Base-by-base conservation (phyloP, 2,113 vertebrate species). In the Hirundichthys speculiger region DNA sequence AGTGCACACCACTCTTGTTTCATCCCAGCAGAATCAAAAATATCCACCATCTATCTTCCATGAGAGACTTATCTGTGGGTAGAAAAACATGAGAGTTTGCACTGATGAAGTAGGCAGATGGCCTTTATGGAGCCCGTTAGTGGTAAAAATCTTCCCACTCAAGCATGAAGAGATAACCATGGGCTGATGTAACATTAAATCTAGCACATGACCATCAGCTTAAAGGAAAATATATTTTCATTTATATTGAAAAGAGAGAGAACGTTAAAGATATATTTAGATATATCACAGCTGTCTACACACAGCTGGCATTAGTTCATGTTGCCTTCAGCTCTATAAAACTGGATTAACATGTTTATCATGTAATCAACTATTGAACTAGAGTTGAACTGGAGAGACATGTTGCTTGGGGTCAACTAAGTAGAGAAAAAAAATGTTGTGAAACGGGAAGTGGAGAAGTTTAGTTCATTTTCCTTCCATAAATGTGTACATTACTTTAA, bases 91-190 rank as follows among this genome's bases (percentile, higher is more conserved):
- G 40, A 47, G 64, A 71, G 70, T 68, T 50, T 60, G 59, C 53
- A 52, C 63, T 77, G 85, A 84, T 78, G 75, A 85, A 79, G 72
- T 27, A 52, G 63, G 69, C 87, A 86, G 86, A 75, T 87, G 84
- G 82, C 70, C 80, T 77, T 86, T 84, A 66, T 73, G 68, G 55
- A 57, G 79, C 71, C 77, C 72, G 81, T 86, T 72, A 62, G 70
- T 75, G 64, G 70, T 77, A 79, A 43, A 83, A 85, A 83, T 77
- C 69, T 69, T 76, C 74, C 59, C 47, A 73, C 54, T 78, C 50
- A 64, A 80, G 77, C 83, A 84, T 73, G 63, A 76, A 83, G 63
- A 59, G 58, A 71, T 77, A 46, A 66, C 84, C 20, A 16, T 65
- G 68, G 77, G 77, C 79, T 73, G 45, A 73, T 80, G 73, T 64